Evolutionary conservation across 1,140 invertebrate genomes (phyloP).

Genomic region (Hylyphantes graminicola): DNA sequence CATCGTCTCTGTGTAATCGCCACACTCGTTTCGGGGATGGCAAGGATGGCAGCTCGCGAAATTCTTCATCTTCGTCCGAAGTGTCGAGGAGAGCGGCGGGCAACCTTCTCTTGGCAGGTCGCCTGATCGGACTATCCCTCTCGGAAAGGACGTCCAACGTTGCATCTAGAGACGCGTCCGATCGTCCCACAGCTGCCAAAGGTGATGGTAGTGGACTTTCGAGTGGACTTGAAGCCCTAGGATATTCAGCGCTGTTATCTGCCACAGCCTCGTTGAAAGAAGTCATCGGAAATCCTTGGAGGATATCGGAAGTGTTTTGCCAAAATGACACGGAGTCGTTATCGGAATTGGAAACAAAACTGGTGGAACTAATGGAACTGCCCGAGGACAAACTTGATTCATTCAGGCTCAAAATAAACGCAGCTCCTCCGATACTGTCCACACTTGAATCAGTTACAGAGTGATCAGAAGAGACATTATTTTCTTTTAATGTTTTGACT

Average conservation of each 20-base stretch:
- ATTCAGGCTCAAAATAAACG: no score
- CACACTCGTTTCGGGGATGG: conserved; percentile 6
- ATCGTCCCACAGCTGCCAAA: neutral
- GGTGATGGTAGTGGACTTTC: neutral
- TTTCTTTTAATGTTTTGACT: conserved; percentile 15
- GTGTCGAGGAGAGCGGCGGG: neutral
- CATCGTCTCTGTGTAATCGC: neutral
- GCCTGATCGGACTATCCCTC: neutral
- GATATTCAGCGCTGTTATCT: conserved; percentile 4
- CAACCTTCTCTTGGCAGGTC: conserved; percentile 21
- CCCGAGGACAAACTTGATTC: neutral
- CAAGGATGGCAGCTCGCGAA: neutral
- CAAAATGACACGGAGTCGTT: neutral
- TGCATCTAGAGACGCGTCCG: neutral
- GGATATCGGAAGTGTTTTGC: neutral
- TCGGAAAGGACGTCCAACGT: neutral
- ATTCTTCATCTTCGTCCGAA: conserved; percentile 7
- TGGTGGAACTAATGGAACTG: neutral
- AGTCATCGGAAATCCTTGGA: neutral
- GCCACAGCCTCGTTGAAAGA: no score
- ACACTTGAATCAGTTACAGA: neutral
- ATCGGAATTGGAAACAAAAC: neutral
- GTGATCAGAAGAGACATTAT: neutral
- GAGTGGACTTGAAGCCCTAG: neutral
- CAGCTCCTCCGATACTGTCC: no score